Percentiles rank a stretch among this genome's conserved stretches.
phyloP scores from a whole-genome alignment of 2,113 vertebrate genomes.

The Misgurnus anguillicaudatus region DNA sequence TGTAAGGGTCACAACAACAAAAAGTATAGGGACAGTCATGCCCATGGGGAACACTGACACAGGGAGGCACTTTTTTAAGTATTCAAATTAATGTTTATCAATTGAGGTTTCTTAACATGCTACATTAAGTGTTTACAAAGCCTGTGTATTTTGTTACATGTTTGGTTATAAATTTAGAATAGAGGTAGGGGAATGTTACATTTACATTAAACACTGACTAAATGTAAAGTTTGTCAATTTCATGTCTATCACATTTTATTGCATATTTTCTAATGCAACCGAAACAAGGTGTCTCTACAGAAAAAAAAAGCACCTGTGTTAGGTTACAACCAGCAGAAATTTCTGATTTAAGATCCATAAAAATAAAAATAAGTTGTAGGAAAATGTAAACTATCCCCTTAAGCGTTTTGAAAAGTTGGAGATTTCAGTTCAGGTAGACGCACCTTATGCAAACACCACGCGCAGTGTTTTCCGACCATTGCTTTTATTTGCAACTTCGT shows the following conservation, averaged over 20 bases:
- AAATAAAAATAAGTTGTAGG: neutral
- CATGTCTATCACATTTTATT: neutral
- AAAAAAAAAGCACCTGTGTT: neutral
- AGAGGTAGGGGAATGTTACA: no score
- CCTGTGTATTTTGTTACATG: no score
- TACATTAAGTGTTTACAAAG: no score
- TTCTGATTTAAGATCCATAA: neutral
- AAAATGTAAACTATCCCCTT: neutral
- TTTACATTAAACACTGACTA: no score
- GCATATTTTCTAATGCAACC: no score
- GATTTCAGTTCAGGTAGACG: slow-evolving; percentile 34
- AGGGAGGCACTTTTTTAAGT: no score
- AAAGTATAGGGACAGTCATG: no score
- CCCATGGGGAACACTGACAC: no score
- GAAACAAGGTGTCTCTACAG: neutral
- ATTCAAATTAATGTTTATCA: no score
- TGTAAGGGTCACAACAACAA: no score
- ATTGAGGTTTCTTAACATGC: no score
- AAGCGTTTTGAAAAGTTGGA: neutral
- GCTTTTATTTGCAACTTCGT: slow-evolving; percentile 10
- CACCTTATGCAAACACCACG: slow-evolving; percentile 50
- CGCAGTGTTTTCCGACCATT: neutral
- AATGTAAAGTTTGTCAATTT: neutral
- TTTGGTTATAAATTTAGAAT: no score
- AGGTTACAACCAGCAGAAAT: neutral